Base-by-base conservation (phyloP, 2,797 vertebrate genomes). In the Oryzias dopingdopingensis region DNA sequence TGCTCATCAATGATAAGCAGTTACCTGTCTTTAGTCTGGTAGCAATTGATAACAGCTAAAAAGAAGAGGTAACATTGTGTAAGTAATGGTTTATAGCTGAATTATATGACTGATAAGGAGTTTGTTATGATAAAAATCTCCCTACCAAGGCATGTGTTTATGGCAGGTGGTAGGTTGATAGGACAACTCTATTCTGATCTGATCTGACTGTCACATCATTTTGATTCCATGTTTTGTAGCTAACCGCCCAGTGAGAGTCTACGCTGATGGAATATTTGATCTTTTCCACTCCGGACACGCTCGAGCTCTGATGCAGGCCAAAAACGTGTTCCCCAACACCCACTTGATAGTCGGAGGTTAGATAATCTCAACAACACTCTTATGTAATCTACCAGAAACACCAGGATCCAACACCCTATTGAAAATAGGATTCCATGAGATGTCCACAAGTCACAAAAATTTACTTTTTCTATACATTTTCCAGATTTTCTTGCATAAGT, bases 201-300 rank as follows among this genome's bases (percentile, higher is more conserved):
- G 24, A 52, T 47, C 23, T 18, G 22, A 49, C 10, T 29, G 13
- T 15, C 37, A 12, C 4, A 18, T 52, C 4, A 43, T n/a, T 10
- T 40, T 57, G 20, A 4, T 20, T 10, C 5, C 16, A 4, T 41
- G 10, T 49, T 44, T 72, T 70, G 41, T 76, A 99, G 97, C 88
- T 85, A 89, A 97, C 85, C 93, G 96, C 57, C 96, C 97, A 0
- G 96, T 96, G 58, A 90, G 97, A 81, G 94, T 99, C 26, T 99
- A 99, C 43, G 96, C 97, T 52, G 97, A 99, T 87, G 97, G 97
- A 59, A 99, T 99, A 87, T 99, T 98, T 87, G 97, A 99, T 88
- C 95, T 99, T 63, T 99, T 99, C 88, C 97, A 99, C 76, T 96
- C 96, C 5, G 97, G 97, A 45, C 97, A 99, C 8, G 97, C 97